Evolutionary conservation across 2,113 vertebrate genomes (phyloP), one percentile per base, ranked within the genome.

Genomic region (Sinocyclocheilus maitianheensis): DNA sequence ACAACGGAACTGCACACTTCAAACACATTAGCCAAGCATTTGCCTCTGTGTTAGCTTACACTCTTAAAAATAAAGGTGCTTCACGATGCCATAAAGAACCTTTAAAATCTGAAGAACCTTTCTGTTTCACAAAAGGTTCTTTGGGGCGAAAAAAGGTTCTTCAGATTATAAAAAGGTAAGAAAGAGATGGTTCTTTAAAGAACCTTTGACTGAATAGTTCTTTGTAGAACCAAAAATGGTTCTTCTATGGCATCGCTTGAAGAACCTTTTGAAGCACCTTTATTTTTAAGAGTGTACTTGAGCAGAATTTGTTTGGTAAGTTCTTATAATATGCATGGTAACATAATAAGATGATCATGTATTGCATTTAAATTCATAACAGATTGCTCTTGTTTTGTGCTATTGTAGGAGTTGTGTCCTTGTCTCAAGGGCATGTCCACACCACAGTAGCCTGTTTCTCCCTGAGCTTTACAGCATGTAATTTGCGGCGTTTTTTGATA

Each of bases 351-450:
- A 40, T 43, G 37, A 63, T 62, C 4, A 43, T 63, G 58, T 43
- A 7, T 26, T 80, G 37, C 58, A 63, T 80, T 63, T 63, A 63
- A 63, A 80, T 80, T 63, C 55, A 63, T 43, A 43, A 80, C 77
- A 80, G 77, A 24, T 80, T 63, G 55, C 55, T 62, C 20, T 5
- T 63, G 30, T 67, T 67, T 26, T 65, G 62, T 51, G 22, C 43
- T 67, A 67, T 48, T 26, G 79, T 67, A 20, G 79, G 62, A 65
- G 16, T 48, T 48, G 62, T 24, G 62, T 81, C 79, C 79, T 81
- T 80, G 77, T 80, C 79, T 81, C 62, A 81, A 81, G 79, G 79
- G 62, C 43, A 81, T 2, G 10, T 81, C n/a, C 62, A 81, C 79
- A 24, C 43, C 43, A 67, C n/a, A 46, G 40, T 34, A 5, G 60